Conservation (phyloP, 2,797 vertebrate species). For the Coregonus sp. region DNA sequence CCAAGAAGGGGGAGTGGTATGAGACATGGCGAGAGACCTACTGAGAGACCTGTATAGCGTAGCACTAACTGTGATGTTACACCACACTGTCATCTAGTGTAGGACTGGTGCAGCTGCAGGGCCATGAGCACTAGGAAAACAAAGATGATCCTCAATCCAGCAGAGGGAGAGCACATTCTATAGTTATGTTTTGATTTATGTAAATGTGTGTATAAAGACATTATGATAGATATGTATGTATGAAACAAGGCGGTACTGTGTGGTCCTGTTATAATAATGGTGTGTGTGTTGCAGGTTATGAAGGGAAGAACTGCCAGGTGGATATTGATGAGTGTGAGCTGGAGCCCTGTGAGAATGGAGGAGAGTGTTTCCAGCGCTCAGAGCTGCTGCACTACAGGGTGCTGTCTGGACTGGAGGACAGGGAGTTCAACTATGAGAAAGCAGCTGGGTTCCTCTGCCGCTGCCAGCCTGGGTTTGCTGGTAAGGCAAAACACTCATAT, state of each 20-base stretch:
- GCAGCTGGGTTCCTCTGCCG: slow-evolving; percentile 87
- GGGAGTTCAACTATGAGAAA: slow-evolving; percentile 76
- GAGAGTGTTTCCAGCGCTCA: slow-evolving; percentile 83
- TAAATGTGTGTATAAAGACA: no score
- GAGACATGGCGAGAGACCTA: background rate
- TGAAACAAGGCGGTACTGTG: background rate
- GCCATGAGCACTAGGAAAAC: background rate
- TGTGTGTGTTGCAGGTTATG: slow-evolving; percentile 76
- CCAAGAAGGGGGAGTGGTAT: background rate
- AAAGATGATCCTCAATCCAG: background rate
- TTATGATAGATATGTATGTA: no score
- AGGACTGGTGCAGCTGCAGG: slow-evolving; percentile 9
- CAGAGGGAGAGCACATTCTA: no score
- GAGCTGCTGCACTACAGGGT: slow-evolving; percentile 71
- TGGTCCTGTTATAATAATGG: background rate
- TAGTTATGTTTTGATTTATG: background rate
- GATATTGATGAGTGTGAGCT: slow-evolving; percentile 84
- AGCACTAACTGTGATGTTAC: slow-evolving; percentile 5
- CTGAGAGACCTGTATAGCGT: background rate
- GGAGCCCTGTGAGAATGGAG: slow-evolving; percentile 81
- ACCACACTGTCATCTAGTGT: slow-evolving; percentile 33
- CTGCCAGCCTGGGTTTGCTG: slow-evolving; percentile 85
- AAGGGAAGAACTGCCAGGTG: slow-evolving; percentile 82
- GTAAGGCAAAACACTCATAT: slow-evolving; percentile 66
- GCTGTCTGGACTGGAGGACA: slow-evolving; percentile 68